A percentile compares a stretch with the other conserved stretches of the same genome.
Conservation (phyloP, 2,113 vertebrate genomes). For the Laterallus jamaicensis region DNA sequence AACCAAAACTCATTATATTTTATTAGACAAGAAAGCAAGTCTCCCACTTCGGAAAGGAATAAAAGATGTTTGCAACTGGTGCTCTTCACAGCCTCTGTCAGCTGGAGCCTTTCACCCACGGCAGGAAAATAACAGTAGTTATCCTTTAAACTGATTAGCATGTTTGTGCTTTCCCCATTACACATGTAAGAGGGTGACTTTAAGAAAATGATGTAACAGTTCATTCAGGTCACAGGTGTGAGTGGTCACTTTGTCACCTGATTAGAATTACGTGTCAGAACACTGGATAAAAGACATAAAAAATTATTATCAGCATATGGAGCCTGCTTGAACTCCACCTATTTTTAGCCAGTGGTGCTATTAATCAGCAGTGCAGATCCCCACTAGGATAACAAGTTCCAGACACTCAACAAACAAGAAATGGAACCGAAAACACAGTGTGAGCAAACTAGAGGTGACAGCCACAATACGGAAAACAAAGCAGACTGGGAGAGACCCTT, state of each 20-base stretch:
- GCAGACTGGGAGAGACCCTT: not conserved
- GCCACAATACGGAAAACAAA: not conserved
- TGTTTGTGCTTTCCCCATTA: not conserved
- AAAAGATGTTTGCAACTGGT: not conserved
- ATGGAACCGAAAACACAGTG: not conserved
- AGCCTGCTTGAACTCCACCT: not conserved
- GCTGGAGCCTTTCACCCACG: not conserved
- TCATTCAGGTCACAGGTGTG: not conserved
- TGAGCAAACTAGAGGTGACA: not conserved
- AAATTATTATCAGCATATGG: not conserved
- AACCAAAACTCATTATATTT: not conserved
- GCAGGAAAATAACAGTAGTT: not conserved
- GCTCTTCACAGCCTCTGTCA: not conserved
- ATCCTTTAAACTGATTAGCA: not conserved
- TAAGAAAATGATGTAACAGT: not conserved
- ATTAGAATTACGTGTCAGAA: not conserved
- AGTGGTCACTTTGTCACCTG: not conserved
- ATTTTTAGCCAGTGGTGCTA: slow-evolving; percentile 6
- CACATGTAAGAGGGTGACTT: not conserved
- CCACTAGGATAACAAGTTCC: not conserved
- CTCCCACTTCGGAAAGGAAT: not conserved
- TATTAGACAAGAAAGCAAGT: not conserved
- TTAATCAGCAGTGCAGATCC: not conserved
- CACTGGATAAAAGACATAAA: not conserved
- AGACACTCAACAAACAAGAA: not conserved